Conservation (phyloP, 2,888 invertebrate genomes). For the Heliothis peltigera region DNA sequence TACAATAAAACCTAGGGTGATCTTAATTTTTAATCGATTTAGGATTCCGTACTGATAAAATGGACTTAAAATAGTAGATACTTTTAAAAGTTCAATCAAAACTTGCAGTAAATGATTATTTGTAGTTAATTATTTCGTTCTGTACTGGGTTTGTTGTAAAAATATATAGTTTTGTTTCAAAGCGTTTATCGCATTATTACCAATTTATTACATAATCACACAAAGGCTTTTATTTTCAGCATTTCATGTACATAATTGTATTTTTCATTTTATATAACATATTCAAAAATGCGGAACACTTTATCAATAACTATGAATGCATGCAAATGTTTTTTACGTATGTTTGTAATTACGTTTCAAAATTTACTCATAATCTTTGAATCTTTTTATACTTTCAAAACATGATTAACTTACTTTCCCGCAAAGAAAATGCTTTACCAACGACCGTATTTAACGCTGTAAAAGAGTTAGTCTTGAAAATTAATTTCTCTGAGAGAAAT, state of each 20-base stretch:
- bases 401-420: no score
- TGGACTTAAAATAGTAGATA: no score
- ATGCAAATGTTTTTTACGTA: not conserved
- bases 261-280: not conserved
- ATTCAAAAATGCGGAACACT: not conserved
- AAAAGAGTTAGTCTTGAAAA: not conserved
- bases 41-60: no score
- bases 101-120: no score
- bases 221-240: not conserved
- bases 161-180: not conserved
- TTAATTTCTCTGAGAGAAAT: slow-evolving; percentile 1
- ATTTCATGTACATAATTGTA: not conserved
- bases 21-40: no score
- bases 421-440: no score
- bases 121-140: not conserved
- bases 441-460: no score
- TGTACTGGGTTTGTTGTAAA: not conserved
- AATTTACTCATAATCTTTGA: no score
- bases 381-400: no score
- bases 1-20: no score
- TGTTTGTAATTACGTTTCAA: no score
- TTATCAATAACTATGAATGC: not conserved
- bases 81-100: not conserved
- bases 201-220: not conserved
- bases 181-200: not conserved